These are phyloP conservation scores for Myotis findleyi DNA, from an alignment of 2,797 vertebrate species.

Conservation along the genomic window DNA sequence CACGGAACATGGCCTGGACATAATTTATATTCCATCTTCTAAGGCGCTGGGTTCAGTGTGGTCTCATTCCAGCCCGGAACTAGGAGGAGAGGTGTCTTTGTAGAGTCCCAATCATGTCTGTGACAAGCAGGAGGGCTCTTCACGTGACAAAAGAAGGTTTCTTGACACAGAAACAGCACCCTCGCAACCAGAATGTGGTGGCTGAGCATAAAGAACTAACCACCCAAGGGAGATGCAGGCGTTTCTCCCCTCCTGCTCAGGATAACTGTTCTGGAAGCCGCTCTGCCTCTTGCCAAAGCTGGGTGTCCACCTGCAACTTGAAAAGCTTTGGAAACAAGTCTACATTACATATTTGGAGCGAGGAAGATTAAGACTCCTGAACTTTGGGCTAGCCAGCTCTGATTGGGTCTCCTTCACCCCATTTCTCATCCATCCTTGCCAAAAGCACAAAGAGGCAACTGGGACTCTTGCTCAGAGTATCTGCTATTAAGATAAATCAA, in stretches of 20 bases:
- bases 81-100: conserved; percentile 17
- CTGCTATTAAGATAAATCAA: conserved; percentile 82
- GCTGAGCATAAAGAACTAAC: background rate
- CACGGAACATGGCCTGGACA: conserved; percentile 29
- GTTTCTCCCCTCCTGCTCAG: background rate
- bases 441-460: conserved; percentile 82
- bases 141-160: conserved; percentile 16
- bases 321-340: conserved; percentile 82
- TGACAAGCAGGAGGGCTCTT: background rate
- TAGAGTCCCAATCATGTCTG: background rate
- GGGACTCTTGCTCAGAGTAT: conserved; percentile 81
- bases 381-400: conserved; percentile 73
- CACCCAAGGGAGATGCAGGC: background rate
- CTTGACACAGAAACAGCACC: background rate
- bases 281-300: conserved; percentile 80
- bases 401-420: conserved; percentile 80
- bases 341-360: conserved; percentile 80
- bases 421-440: conserved; percentile 80
- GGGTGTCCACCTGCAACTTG: conserved; percentile 85
- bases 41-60: background rate
- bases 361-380: conserved; percentile 81
- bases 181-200: background rate
- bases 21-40: conserved; percentile 70
- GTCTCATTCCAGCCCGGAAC: conserved; percentile 46
- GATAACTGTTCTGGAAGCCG: conserved; percentile 53